Evolutionary conservation across 2,888 invertebrate species (phyloP).

Genomic region (Pristionchus arcanus): DNA sequence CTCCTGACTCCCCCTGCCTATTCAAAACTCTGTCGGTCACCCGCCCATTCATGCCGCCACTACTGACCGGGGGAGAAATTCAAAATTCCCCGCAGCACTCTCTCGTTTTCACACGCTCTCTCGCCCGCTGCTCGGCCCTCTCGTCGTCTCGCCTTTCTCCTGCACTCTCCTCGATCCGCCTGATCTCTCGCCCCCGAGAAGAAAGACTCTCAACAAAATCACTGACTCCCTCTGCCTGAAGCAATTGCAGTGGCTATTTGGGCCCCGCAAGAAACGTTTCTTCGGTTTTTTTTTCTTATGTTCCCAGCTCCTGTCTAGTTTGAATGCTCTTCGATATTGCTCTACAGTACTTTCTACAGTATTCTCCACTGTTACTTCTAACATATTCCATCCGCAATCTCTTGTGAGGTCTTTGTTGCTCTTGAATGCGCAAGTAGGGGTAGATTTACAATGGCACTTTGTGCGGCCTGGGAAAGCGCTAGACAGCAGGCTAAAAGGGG

Average conservation of each 20-base stretch:
- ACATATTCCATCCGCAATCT: neutral
- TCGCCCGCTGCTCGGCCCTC: neutral
- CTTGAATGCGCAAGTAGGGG: slow-evolving; percentile 14
- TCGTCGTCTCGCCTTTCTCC: neutral
- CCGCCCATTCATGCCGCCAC: neutral
- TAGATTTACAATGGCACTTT: slow-evolving; percentile 40
- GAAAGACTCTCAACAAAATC: neutral
- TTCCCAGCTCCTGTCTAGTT: neutral
- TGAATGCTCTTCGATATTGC: too few relatives aligned
- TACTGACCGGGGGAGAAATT: slow-evolving; percentile 4
- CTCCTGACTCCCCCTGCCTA: neutral
- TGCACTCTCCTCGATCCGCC: neutral
- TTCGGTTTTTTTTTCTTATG: neutral
- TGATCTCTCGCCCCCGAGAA: neutral
- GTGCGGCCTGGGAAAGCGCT: slow-evolving; percentile 19
- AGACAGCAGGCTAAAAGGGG: neutral
- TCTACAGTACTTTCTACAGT: neutral
- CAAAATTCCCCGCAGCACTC: neutral
- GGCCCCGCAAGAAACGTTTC: neutral
- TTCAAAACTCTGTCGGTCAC: slow-evolving; percentile 7
- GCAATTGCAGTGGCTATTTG: slow-evolving; percentile 18
- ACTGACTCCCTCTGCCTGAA: slow-evolving; percentile 6
- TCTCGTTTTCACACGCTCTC: neutral
- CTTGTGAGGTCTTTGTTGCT: neutral
- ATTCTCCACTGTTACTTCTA: neutral